Base-by-base conservation (phyloP, 2,888 invertebrate genomes). In the Cistogaster globosa region DNA sequence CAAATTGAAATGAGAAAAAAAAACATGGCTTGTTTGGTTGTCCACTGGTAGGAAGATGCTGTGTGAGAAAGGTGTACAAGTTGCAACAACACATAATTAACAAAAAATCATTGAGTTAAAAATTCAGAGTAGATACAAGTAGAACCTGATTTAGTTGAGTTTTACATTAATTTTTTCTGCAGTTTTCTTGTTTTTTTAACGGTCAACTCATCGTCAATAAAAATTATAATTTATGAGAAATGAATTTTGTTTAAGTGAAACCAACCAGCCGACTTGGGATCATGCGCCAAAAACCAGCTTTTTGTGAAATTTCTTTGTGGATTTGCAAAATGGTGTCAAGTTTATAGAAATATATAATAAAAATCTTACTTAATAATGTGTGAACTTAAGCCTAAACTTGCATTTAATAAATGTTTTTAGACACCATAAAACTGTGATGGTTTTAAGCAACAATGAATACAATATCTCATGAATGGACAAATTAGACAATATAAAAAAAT, bases 251-350 rank as follows among this genome's bases (percentile, higher is more conserved):
- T 36, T 12, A 58, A 83, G 20, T 36, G 45, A 63, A 77, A 51
- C 38, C 68, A 57, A 38, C 45, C 48, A 53, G 22, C 18, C 53
- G 51, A 2, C 51, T 72, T 38, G n/a, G 8, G 14, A 62, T 42
- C 53, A 65, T 63, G 42, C 20, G n/a, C 58, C 16, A 65, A 63
- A 82, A 84, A 84, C 76, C 80, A 51, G 80, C 68, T 80, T 26
- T 45, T 80, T 67, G 22, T 62, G 22, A 14, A 62, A 16, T 79
- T 65, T 75, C 18, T 75, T 75, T 11, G 9, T 38, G n/a, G 36
- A 42, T 62, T 55, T 57, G 26, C 57, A 75, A 82, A 85, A 85
- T 71, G 81, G 77, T 85, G 78, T 71, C 78, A 78, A 75, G 74
- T 78, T 71, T 75, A 71, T 82, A 16, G 14, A 53, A 57, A 63